A percentile compares a stretch with the other conserved stretches of the same genome.
Conservation (phyloP, 2,797 vertebrate genomes). For the Anguilla obscura region DNA sequence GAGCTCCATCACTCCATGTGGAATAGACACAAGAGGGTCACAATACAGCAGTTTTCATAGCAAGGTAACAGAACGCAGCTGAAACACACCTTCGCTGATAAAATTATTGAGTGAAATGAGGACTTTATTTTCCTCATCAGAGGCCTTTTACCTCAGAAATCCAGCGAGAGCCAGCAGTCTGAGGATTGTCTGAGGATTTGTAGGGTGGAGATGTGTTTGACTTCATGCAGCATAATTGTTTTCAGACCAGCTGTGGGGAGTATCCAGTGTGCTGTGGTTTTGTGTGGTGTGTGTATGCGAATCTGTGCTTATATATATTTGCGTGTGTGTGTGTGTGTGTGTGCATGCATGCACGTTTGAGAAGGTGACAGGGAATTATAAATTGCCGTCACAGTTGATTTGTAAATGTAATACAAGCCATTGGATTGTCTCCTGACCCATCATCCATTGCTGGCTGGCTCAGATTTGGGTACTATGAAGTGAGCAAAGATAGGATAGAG, state of each 20-base stretch:
- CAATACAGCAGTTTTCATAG: neutral
- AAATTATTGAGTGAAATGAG: neutral
- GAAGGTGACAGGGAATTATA: neutral
- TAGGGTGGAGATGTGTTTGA: slow-evolving; percentile 14
- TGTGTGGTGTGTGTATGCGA: neutral
- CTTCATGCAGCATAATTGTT: slow-evolving; percentile 1
- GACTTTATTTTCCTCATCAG: slow-evolving; percentile 3
- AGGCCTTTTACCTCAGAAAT: slow-evolving; percentile 12
- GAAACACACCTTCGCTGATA: slow-evolving; percentile 6
- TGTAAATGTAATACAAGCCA: neutral
- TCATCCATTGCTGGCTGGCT: neutral
- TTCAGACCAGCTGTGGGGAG: neutral
- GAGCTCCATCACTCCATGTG: slow-evolving; percentile 7
- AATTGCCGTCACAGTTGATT: neutral
- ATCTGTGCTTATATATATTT: neutral
- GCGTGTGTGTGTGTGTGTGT: neutral
- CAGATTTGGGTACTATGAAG: neutral
- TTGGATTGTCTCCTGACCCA: neutral
- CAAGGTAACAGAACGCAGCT: slow-evolving; percentile 17
- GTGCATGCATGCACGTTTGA: neutral
- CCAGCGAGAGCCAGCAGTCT: neutral
- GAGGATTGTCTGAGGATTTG: neutral
- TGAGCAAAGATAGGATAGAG: neutral
- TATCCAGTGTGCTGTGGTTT: slow-evolving; percentile 1
- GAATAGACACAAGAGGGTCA: neutral